Conservation (phyloP, 1,140 invertebrate species). For the Ostrea denselamellosa region DNA sequence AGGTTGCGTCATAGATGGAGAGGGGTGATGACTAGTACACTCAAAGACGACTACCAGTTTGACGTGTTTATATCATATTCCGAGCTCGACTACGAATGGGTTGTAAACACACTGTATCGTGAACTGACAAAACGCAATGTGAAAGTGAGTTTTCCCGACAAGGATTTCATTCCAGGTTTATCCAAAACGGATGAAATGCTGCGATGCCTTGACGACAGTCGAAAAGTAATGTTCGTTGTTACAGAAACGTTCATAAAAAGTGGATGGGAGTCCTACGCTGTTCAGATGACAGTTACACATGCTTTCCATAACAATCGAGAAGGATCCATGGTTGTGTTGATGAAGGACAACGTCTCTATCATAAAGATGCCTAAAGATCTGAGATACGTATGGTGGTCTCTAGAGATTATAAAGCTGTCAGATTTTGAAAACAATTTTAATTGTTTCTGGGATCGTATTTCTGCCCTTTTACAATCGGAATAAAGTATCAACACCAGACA, state of each 20-base stretch:
- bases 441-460: background rate
- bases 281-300: background rate
- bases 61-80: background rate
- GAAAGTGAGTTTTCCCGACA: background rate
- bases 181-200: background rate
- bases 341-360: background rate
- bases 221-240: background rate
- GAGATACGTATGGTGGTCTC: background rate
- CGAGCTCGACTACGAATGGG: background rate
- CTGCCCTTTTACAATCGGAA: background rate
- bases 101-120: background rate
- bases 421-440: background rate
- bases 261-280: background rate
- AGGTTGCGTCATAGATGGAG: background rate
- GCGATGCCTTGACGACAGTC: background rate
- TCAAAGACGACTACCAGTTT: background rate
- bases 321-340: background rate
- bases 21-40: background rate
- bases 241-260: background rate
- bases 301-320: background rate
- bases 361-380: background rate
- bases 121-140: background rate
- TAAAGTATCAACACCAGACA: too few relatives aligned
- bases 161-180: background rate
- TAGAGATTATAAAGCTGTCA: background rate